Evolutionary conservation across 1,140 invertebrate genomes (phyloP), one percentile per base, ranked within the genome.

Genomic region (Micrasema longulum): DNA sequence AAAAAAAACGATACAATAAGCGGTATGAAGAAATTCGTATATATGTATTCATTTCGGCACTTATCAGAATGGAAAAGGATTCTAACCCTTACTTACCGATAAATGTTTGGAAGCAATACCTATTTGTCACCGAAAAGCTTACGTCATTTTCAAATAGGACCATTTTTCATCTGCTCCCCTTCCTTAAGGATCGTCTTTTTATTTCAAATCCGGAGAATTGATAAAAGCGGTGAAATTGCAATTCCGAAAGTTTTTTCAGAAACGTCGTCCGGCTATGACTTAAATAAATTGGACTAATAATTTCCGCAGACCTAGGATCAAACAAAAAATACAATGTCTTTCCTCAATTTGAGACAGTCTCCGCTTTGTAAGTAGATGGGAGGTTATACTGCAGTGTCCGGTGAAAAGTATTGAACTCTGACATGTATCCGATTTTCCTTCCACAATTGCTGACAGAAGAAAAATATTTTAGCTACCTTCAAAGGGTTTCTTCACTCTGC

Each of bases 201-300:
- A 63, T 63, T 67, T 67, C 20, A 41, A 69, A 60, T 69, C 23
- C 52, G 52, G 4, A 48, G 52, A 69, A 57, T 57, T 55, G 52
- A 69, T 57, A 69, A 69, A 69, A 57, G 66, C 66, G 66, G 36
- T 47, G 43, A 60, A 60, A 60, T 55, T 53, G 50, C 66, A 69
- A 53, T 69, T 69, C 45, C 66, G n/a, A 38, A 69, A 69, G 50
- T 69, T 69, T 69, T 38, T 38, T 57, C 26, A 35, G 66, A 22
- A 35, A 12, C 38, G 52, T 26, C 53, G 66, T 69, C 66, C 66
- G 66, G 66, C 52, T 23, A 55, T 69, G 66, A 69, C 66, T 69
- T 45, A 69, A 69, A 69, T 60, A 69, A 69, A 69, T 69, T 69
- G 66, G 36, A 69, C 66, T 57, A 69, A 69, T 69, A 69, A 69